These are phyloP conservation scores for Chymomyza caudatula DNA, from an alignment of 2,888 invertebrate species.

Conservation along the genomic window DNA sequence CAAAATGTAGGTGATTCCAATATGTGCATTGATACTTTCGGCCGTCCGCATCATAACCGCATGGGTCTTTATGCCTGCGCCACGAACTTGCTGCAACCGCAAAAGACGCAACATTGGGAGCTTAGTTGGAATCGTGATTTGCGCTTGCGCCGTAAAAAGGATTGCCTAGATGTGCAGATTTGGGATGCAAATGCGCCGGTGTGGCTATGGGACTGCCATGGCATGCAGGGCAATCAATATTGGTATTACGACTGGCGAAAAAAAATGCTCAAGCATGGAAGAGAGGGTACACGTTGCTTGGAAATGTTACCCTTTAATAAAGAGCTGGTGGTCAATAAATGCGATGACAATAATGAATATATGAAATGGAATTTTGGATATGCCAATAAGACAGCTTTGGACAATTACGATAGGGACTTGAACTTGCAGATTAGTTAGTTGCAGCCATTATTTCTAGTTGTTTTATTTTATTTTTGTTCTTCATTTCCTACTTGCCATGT, in stretches of 20 bases:
- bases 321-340: slow-evolving; percentile 85
- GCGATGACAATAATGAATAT: slow-evolving; percentile 78
- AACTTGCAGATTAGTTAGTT: slow-evolving; percentile 30
- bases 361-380: slow-evolving; percentile 76
- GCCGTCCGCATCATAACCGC: slow-evolving; percentile 76
- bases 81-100: slow-evolving; percentile 62
- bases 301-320: slow-evolving; percentile 84
- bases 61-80: slow-evolving; percentile 76
- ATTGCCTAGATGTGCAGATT: slow-evolving; percentile 93
- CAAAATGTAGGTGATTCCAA: slow-evolving; percentile 81
- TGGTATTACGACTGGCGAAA: slow-evolving; percentile 88
- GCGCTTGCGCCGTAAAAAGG: slow-evolving; percentile 81
- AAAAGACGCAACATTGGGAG: slow-evolving; percentile 74
- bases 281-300: slow-evolving; percentile 86
- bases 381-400: slow-evolving; percentile 72
- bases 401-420: slow-evolving; percentile 49
- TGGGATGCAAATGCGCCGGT: slow-evolving; percentile 86
- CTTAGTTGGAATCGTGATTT: slow-evolving; percentile 78
- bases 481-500: slow-evolving; percentile 58
- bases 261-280: slow-evolving; percentile 68
- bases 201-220: slow-evolving; percentile 92
- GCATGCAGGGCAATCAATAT: slow-evolving; percentile 94
- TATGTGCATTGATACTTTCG: slow-evolving; percentile 86
- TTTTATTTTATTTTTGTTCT: not conserved
- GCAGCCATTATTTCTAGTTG: slow-evolving; percentile 3